phyloP scores from a whole-genome alignment of 1,140 invertebrate species.

The Sinella curviseta region DNA sequence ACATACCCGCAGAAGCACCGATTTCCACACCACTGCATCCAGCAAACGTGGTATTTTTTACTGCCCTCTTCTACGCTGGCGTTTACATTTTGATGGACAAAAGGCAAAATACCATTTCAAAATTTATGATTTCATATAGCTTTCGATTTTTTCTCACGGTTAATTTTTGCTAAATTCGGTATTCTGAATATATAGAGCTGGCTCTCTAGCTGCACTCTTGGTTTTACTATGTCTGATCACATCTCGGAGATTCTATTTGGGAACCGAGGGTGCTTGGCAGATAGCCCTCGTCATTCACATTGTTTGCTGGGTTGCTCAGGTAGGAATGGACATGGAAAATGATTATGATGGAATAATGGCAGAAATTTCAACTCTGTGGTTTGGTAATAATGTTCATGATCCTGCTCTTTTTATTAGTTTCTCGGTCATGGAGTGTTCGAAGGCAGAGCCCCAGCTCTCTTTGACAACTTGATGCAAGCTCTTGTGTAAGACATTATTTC shows the following conservation, averaged over 20 bases:
- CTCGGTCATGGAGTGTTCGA: constrained; percentile 50
- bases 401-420: too few species aligned
- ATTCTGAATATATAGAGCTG: too few species aligned
- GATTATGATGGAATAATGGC: not conserved
- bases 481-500: constrained; percentile 38
- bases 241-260: constrained; percentile 40
- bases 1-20: constrained; percentile 32
- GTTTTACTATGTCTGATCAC: constrained; percentile 35
- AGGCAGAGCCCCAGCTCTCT: constrained; percentile 49
- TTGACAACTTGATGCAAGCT: constrained; percentile 48
- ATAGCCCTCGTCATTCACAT: constrained; percentile 43
- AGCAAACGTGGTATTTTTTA: constrained; percentile 42
- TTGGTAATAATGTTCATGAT: too few species aligned
- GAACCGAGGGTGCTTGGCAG: constrained; percentile 36
- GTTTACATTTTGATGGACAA: constrained; percentile 44
- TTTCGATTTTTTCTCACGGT: not conserved
- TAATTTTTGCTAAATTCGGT: not conserved
- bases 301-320: constrained; percentile 47
- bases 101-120: constrained; percentile 32
- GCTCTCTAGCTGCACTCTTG: constrained; percentile 40
- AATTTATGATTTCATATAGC: not conserved
- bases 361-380: not conserved
- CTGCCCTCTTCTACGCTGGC: constrained; percentile 40
- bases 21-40: constrained; percentile 38
- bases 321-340: constrained; percentile 19